A percentile compares a stretch with the other conserved stretches of the same genome.
Evolutionary conservation across 1,140 invertebrate genomes (phyloP).

Genomic region (Cydia pomonella): DNA sequence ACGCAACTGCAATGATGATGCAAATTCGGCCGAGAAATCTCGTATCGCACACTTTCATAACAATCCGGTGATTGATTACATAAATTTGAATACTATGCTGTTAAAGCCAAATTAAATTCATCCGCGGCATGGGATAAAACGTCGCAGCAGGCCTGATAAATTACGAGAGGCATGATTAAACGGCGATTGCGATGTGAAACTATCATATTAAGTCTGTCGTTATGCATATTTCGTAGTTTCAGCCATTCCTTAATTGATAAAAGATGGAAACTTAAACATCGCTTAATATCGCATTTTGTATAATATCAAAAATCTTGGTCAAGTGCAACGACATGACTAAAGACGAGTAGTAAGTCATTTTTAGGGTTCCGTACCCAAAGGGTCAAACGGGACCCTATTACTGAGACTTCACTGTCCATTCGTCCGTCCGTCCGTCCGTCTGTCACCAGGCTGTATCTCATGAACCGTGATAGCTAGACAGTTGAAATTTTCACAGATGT

Average conservation of each 20-base stretch:
- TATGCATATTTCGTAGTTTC: constrained; percentile 41
- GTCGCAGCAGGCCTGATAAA: constrained; percentile 69
- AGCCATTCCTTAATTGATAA: constrained; percentile 43
- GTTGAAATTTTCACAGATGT: no score
- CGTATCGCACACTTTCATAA: constrained; percentile 77
- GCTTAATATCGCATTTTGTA: constrained; percentile 28
- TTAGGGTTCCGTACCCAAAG: no score
- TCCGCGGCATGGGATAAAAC: constrained; percentile 73
- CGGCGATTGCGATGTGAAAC: constrained; percentile 53
- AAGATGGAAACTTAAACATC: constrained; percentile 35
- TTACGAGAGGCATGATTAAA: constrained; percentile 74
- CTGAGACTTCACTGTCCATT: no score
- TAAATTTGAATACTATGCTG: constrained; percentile 76
- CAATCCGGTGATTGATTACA: constrained; percentile 78
- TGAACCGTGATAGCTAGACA: no score
- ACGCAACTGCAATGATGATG: constrained; percentile 63
- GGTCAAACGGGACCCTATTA: no score
- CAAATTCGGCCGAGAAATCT: constrained; percentile 76
- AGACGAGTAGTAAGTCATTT: neutral
- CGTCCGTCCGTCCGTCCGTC: no score
- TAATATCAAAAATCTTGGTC: constrained; percentile 19
- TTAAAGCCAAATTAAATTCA: constrained; percentile 77
- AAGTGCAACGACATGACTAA: constrained; percentile 1
- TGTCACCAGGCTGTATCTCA: no score
- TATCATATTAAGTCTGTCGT: constrained; percentile 45